phyloP scores from a whole-genome alignment of 2,888 invertebrate species.

The Hedychridium roseum region DNA sequence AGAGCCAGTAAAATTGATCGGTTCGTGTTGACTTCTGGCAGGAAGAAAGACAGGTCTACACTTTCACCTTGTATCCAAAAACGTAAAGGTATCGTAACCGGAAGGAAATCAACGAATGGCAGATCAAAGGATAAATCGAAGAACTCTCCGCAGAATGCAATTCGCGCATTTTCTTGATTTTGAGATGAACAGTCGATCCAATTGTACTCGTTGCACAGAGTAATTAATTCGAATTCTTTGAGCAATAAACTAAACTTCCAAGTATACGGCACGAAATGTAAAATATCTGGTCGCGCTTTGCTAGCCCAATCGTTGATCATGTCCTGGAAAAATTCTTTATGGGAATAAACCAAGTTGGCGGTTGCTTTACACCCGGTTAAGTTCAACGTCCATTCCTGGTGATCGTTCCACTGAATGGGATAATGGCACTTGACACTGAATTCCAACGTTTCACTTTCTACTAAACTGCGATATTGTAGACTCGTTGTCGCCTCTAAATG shows the following conservation, averaged over 20 bases:
- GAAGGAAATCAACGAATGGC: constrained; percentile 94
- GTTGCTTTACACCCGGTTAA: constrained; percentile 95
- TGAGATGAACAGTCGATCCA: constrained; percentile 99
- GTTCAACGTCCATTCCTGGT: constrained; percentile 92
- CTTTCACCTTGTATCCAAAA: constrained; percentile 97
- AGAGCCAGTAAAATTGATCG: constrained; percentile 83
- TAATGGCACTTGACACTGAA: constrained; percentile 89
- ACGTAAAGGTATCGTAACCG: constrained; percentile 85
- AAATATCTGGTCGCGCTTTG: constrained; percentile 91
- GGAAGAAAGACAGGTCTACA: constrained; percentile 86
- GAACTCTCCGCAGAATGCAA: constrained; percentile 93
- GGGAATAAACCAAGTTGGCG: constrained; percentile 89
- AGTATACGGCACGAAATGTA: constrained; percentile 95
- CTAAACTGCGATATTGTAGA: constrained; percentile 88
- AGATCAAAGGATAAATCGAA: constrained; percentile 93
- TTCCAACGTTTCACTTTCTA: constrained; percentile 94
- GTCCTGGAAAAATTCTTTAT: constrained; percentile 94
- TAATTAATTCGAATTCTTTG: constrained; percentile 94
- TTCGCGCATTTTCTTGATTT: constrained; percentile 92
- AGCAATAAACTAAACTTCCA: constrained; percentile 91
- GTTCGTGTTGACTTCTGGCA: constrained; percentile 92
- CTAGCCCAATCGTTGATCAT: constrained; percentile 96
- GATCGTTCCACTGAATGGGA: constrained; percentile 94
- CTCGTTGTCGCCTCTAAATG: constrained; percentile 96
- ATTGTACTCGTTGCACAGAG: constrained; percentile 94